Base-by-base conservation (phyloP, 2,888 invertebrate genomes). In the Lutraria lutraria region DNA sequence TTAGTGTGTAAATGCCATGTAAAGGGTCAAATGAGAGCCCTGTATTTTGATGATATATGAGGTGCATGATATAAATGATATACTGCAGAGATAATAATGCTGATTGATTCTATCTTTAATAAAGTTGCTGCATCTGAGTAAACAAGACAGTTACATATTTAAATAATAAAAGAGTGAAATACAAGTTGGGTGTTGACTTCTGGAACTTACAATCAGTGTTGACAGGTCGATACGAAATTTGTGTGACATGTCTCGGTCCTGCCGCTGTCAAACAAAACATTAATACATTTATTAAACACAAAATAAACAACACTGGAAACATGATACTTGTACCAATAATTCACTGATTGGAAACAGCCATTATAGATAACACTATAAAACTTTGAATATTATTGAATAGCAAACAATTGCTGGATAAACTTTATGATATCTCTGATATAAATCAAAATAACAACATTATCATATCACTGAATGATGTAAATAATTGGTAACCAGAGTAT, bases 231-330 rank as follows among this genome's bases (percentile, higher is more conserved):
- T 76, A 76, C 3, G 76, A 13, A 13, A 76, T 76, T 76, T 76
- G 76, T 76, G 76, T 76, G 76, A 76, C 76, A 76, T 76, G 76
- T 76, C 31, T 76, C 31, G 76, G 76, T 76, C 76, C 76, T 19
- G 76, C 31, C 3, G 76, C 76, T 76, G 76, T 76, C 12, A 31
- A 76, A 76, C 13, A 34, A 76, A 76, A 76, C 2, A 76, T 15
- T 68, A 68, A 4, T 3, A n/a, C 1, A 54, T 54, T 54, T 68
- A 13, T 25, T 25, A 13, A 68, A n/a, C 2, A 56, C 56, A 56
- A 19, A 56, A 21, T 12, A 21, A 56, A 56, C 21, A 56, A 56
- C 56, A 56, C 12, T 56, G 6, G 3, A 21, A 56, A 16, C 15
- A 56, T 21, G 21, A 56, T 13, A 56, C 3, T 56, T 16, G 43